Base-by-base conservation (phyloP, 2,797 vertebrate genomes). In the Bovichtus diacanthus region DNA sequence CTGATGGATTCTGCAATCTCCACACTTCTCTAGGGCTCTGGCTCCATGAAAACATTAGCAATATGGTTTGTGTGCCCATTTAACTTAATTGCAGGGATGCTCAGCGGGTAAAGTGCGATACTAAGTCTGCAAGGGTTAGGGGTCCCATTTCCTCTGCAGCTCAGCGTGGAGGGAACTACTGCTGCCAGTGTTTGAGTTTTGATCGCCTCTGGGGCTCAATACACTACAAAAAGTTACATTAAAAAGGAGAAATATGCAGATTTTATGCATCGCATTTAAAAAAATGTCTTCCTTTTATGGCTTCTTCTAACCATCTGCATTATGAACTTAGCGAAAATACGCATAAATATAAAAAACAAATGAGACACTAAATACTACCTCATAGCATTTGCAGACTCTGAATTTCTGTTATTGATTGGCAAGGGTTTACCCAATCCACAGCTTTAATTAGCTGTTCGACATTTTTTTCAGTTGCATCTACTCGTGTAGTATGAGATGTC, bases 1-100 rank as follows among this genome's bases (percentile, higher is more conserved):
- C 87, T 91, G 88, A 91, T 90, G 87, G 84, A 87, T 88, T 78
- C 76, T 34, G 66, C 67, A 65, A 80, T 87, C 81, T 64, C 76
- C 38, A 41, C 77, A 63, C 73, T 75, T 78, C 84, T 85, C 74
- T 69, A 70, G 53, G 69, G 71, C 80, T 66, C 39, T 7, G 62
- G 78, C 63, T 81, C 62, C 65, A 50, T 65, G 72, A 29, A 85
- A 77, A 83, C 86, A 88, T 87, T 79, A 88, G 71, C 80, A 87
- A 87, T 78, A 86, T 87, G 90, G 59, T 86, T 83, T 85, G 63
- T 77, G 69, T 62, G 58, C 67, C 77, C 83, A 83, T 89, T 90
- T 85, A 66, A 66, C 50, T 77, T 85, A 83, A 90, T 88, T 86
- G 84, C 74, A 67, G 78, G 6, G 65, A 70, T 59, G 77, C 76